Evolutionary conservation across 2,113 vertebrate genomes (phyloP), one percentile per base, ranked within the genome.

Genomic region (Lagopus muta): DNA sequence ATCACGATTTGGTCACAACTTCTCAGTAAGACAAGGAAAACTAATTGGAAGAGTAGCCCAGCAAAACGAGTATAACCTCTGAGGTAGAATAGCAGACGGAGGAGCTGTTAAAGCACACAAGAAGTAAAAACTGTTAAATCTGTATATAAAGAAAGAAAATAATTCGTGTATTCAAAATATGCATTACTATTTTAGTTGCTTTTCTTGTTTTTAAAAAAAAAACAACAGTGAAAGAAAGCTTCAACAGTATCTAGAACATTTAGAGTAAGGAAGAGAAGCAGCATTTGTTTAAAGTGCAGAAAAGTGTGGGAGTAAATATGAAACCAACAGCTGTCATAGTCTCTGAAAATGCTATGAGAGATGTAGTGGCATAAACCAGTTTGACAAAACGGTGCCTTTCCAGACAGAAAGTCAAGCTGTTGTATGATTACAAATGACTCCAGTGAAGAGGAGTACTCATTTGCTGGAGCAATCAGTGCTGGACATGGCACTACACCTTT

Each of bases 351-450:
- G 22, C 13, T 76, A 43, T 34, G 64, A 80, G 88, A 92, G 25
- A 76, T 67, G 58, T 24, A 80, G 83, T 38, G 69, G 43, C 40
- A 72, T 78, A 91, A 95, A 76, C 80, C 87, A 91, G 11, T 64
- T 64, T 79, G 88, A 90, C 54, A 78, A 92, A 95, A 77, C 20
- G 24, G 12, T 60, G 61, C 50, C 92, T 95, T 97, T 88, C 16
- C 60, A 74, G 61, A 58, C n/a, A 92, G 93, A 92, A 97, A 94
- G 92, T 72, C 89, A 95, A 92, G 48, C 75, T 95, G 77, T 88
- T 92, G 43, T 11, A 2, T 88, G 76, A 84, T 94, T 95, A 96
- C 61, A 77, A 89, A 95, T 81, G 5, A 58, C 74, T 83, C 42
- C 38, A 72, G 79, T 81, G 88, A 95, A 95, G 69, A 93, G 45